Evolutionary conservation across 2,888 invertebrate species (phyloP), one percentile per base, ranked within the genome.

Genomic region (Spodoptera exigua): DNA sequence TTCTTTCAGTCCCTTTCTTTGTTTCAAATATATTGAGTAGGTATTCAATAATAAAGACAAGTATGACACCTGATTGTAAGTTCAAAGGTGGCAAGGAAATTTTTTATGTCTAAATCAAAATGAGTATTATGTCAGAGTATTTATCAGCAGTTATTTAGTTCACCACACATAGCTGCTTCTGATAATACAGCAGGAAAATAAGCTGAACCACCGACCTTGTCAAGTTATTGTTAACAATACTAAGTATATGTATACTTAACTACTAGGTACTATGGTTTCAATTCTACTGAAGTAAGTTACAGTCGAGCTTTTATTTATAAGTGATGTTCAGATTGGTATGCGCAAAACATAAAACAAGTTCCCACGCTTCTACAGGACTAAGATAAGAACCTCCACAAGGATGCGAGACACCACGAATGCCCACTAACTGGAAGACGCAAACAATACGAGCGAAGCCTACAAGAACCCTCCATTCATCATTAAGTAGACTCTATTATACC

Each of bases 401-500:
- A 81, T 66, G 76, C 72, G 73, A 72, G 66, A 74, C 81, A 80
- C 80, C 79, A 78, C 79, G 83, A 83, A 81, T 80, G 69, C 77
- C 78, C 77, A 78, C 78, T 68, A 81, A 74, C 74, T 78, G 71
- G 81, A 83, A 79, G 80, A 79, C 79, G 70, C 83, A 80, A 75
- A 90, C 89, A 90, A 89, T 85, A 80, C 73, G 76, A 83, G 80
- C 70, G 84, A 86, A 85, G 82, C 83, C 83, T 86, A 85, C 82
- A 82, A 87, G 84, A 68, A 80, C 81, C 78, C 74, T 80, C 86
- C 88, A 91, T 91, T 92, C 91, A 91, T 88, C 86, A 89, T 88
- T 87, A 88, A 89, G 87, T 88, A 88, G 86, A 85, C 83, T 81
- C 86, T 84, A 89, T 90, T 91, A 90, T 91, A 83, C 81, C 81